Base-by-base conservation (phyloP, 2,113 vertebrate species). In the Limnothrissa miodon region DNA sequence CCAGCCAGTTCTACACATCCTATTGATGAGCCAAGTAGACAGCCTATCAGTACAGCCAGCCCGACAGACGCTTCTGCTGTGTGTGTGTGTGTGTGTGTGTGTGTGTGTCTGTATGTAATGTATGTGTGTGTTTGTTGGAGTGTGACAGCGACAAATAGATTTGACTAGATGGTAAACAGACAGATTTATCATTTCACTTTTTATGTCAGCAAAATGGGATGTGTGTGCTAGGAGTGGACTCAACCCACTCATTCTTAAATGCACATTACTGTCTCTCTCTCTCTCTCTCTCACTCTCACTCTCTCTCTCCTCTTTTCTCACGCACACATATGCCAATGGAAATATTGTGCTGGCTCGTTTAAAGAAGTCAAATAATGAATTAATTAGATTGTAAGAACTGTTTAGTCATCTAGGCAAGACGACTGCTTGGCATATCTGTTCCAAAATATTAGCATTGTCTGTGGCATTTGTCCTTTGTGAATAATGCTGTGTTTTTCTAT, bases 101-200 rank as follows among this genome's bases (percentile, higher is more conserved):
- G 48, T 80, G 81, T 84, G 8, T 84, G n/a, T n/a, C n/a, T n/a
- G n/a, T n/a, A n/a, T n/a, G 48, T 80, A 80, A 39, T 82, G 59
- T 84, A 78, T 82, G 45, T 79, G 45, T 78, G 23, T 56, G 78
- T 45, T 45, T 85, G 84, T 56, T 53, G 82, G 33, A 39, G 44
- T 74, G 36, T 2, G 59, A 11, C 7, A 10, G 23, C 1, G n/a
- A 62, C 59, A 62, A 62, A 62, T 62, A 62, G 59, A 29, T 29
- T 25, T 62, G 59, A n/a, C n/a, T 25, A 29, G 59, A 62, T 11
- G 10, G 59, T 62, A 62, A 62, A 62, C 59, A 62, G 23, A 56
- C 51, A 56, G 51, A 56, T 23, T 56, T 23, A 56, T 56, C 51
- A 23, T 56, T 56, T 56, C 5, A 56, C 23, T 21, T 56, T 62